phyloP scores from a whole-genome alignment of 1,140 invertebrate genomes.

The Elysia chlorotica region DNA sequence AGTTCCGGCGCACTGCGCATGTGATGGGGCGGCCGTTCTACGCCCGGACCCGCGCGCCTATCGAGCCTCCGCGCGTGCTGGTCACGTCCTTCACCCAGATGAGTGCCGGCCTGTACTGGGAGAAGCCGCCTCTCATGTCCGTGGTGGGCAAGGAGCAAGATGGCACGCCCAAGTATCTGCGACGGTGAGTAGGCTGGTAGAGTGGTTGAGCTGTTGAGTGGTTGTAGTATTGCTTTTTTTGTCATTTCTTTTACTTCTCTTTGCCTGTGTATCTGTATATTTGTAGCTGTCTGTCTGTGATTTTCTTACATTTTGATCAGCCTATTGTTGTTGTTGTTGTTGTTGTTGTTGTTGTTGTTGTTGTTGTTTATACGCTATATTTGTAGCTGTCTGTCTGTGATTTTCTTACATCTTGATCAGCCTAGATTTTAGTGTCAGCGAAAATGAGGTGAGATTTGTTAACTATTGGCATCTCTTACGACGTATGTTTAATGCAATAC shows the following conservation, averaged over 20 bases:
- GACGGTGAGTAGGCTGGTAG: constrained; percentile 4
- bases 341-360: no score
- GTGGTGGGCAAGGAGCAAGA: constrained; percentile 44
- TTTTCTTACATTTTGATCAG: no score
- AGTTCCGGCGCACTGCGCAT: constrained; percentile 57
- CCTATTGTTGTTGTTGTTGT: no score
- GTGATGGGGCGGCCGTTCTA: constrained; percentile 57
- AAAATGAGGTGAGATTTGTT: no score
- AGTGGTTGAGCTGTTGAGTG: neutral
- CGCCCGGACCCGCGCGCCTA: constrained; percentile 56
- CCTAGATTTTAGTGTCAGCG: no score
- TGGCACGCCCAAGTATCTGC: constrained; percentile 26
- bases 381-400: neutral
- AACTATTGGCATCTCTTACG: no score
- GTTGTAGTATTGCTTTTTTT: neutral
- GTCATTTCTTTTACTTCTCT: no score
- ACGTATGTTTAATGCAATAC: no score
- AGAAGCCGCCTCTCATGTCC: constrained; percentile 56
- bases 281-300: neutral
- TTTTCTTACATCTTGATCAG: no score
- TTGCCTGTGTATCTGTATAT: neutral
- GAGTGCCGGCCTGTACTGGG: constrained; percentile 58
- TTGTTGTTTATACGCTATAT: neutral
- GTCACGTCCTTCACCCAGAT: constrained; percentile 54
- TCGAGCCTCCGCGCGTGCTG: constrained; percentile 51